Evolutionary conservation across 2,113 vertebrate species (phyloP).

Genomic region (Lasiurus cinereus): DNA sequence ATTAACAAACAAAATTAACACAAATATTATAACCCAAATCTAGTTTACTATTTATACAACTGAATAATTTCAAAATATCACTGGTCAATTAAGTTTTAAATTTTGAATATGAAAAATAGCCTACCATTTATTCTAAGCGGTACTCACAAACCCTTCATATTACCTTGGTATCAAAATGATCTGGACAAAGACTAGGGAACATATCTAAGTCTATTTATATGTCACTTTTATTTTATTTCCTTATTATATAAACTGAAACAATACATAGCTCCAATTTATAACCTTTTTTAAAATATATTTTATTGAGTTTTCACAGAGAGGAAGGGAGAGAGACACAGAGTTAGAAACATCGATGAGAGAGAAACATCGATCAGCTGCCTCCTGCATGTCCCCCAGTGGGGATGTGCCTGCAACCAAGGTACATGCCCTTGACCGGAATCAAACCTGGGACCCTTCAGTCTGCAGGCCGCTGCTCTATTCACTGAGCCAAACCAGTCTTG

Average conservation of each 20-base stretch:
- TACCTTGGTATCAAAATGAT: background rate
- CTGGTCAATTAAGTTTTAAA: background rate
- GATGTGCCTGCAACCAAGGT: too few relatives aligned
- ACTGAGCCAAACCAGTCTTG: too few relatives aligned
- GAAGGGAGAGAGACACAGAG: too few relatives aligned
- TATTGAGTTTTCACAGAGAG: too few relatives aligned
- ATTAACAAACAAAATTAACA: background rate
- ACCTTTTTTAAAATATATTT: background rate
- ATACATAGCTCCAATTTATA: background rate
- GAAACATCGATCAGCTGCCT: too few relatives aligned
- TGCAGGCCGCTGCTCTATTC: too few relatives aligned
- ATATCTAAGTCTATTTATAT: background rate
- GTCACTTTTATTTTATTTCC: background rate
- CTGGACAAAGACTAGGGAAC: background rate
- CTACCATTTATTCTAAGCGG: background rate
- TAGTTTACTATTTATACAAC: background rate
- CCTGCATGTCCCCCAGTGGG: too few relatives aligned
- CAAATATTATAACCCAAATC: background rate
- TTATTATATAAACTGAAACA: background rate
- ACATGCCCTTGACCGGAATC: too few relatives aligned
- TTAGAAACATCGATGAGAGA: too few relatives aligned
- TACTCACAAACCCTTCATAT: background rate
- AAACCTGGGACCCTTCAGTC: too few relatives aligned
- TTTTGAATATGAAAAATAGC: background rate
- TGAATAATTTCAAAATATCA: conserved; percentile 36